These are phyloP conservation scores for Sander vitreus DNA, from an alignment of 2,113 vertebrate genomes.

Conservation along the genomic window DNA sequence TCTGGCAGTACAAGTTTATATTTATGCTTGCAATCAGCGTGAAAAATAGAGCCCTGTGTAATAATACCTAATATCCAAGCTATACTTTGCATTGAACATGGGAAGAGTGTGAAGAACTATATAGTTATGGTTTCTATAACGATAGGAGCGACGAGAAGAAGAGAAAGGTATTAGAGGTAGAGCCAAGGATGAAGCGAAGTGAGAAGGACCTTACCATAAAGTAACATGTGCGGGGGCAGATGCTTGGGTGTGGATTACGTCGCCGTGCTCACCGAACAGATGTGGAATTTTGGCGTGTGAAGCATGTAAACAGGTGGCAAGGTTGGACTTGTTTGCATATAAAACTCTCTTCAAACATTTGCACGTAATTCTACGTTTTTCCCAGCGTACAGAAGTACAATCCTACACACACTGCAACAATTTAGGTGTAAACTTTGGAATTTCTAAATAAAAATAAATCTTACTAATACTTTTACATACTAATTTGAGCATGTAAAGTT, in stretches of 20 bases:
- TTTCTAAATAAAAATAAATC: constrained; percentile 2
- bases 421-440: constrained; percentile 9
- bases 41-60: constrained; percentile 6
- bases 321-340: constrained; percentile 27
- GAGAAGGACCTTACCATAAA: neutral
- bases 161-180: neutral
- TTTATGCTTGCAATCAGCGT: constrained; percentile 10
- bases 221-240: constrained; percentile 40
- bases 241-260: constrained; percentile 39
- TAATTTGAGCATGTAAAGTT: neutral
- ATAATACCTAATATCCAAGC: neutral
- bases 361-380: neutral
- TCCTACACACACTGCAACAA: neutral
- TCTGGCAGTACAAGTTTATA: constrained; percentile 23
- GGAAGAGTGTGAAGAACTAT: neutral
- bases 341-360: neutral
- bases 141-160: neutral
- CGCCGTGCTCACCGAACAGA: constrained; percentile 29
- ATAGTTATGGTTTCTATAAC: neutral
- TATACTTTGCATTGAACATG: neutral
- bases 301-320: constrained; percentile 42
- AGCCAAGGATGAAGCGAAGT: constrained; percentile 17
- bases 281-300: constrained; percentile 39
- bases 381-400: neutral
- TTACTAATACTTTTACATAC: neutral